phyloP scores from a whole-genome alignment of 2,888 invertebrate genomes.

The Belgica antarctica region DNA sequence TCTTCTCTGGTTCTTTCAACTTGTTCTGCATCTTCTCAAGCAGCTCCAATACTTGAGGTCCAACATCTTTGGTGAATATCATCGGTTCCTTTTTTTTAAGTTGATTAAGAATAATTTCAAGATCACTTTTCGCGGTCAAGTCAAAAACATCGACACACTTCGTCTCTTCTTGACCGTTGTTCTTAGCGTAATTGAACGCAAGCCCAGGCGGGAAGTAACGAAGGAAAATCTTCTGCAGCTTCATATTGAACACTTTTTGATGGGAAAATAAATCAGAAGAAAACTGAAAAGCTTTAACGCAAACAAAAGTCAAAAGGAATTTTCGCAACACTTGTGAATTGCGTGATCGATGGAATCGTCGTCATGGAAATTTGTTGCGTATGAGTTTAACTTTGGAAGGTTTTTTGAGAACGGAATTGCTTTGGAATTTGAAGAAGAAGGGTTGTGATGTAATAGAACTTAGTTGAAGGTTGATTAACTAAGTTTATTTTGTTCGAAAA shows the following conservation, averaged over 20 bases:
- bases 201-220: conserved; percentile 71
- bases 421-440: too few relatives aligned
- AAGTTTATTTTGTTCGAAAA: too few relatives aligned
- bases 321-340: conserved; percentile 49
- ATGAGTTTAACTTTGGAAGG: too few relatives aligned
- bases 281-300: conserved; percentile 37
- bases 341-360: conserved; percentile 55
- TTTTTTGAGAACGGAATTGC: too few relatives aligned
- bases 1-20: conserved; percentile 61
- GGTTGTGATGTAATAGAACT: too few relatives aligned
- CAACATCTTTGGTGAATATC: conserved; percentile 59
- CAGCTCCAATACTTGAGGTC: conserved; percentile 61
- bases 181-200: conserved; percentile 62
- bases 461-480: too few relatives aligned
- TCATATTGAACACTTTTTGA: conserved; percentile 55
- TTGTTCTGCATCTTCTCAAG: conserved; percentile 64
- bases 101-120: conserved; percentile 57
- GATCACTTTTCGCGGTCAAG: conserved; percentile 60
- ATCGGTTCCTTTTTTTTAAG: conserved; percentile 59
- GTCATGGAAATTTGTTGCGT: too few relatives aligned
- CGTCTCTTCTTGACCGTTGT: conserved; percentile 59
- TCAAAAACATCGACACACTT: conserved; percentile 66
- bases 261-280: conserved; percentile 45
- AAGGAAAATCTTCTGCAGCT: conserved; percentile 65
- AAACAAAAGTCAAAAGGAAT: conserved; percentile 41